Evolutionary conservation across 1,140 invertebrate genomes (phyloP), one percentile per base, ranked within the genome.

Genomic region (Drosophila suzukii): DNA sequence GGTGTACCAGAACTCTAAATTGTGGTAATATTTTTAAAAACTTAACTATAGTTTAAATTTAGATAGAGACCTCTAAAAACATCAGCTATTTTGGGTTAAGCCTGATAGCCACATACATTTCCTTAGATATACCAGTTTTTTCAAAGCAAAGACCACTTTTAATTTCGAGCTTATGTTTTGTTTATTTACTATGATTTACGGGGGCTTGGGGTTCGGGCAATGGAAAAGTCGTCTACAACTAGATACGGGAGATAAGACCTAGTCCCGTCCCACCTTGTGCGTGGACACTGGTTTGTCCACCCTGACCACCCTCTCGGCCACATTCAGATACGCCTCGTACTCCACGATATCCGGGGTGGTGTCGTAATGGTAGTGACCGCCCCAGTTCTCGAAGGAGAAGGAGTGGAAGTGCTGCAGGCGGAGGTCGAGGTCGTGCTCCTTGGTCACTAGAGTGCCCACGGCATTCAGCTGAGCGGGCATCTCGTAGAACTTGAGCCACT

Each of bases 331-430:
- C 0, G 96, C 98, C 71, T 97, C 93, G 49, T 92, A 99, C 90
- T 97, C 95, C 2, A 96, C 97, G 30, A 92, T 94, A 13, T 96
- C 95, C 0, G 98, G 97, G 20, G 97, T 97, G 6, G 96, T 97
- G 93, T 99, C 98, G 91, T 96, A 96, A 92, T 99, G 98, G 93
- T 99, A 99, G 94, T 99, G 98, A 6, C 98, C 98, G 67, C 97
- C 98, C 93, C 97, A 96, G 32, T 96, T 96, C 92, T 97, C 96
- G 82, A 95, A 93, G 89, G 97, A 97, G 92, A 97, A 98, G 65
- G 97, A 97, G 92, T 99, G 98, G 91, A 98, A 99, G 93, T 99
- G 98, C 92, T 99, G 97, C 34, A 98, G 94, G 78, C 98, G 94
- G 27, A 99, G 93, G 93, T 99, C 97, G 73, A 98, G 92, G 54